Base-by-base conservation (phyloP, 2,888 invertebrate genomes). In the Tachina fera region DNA sequence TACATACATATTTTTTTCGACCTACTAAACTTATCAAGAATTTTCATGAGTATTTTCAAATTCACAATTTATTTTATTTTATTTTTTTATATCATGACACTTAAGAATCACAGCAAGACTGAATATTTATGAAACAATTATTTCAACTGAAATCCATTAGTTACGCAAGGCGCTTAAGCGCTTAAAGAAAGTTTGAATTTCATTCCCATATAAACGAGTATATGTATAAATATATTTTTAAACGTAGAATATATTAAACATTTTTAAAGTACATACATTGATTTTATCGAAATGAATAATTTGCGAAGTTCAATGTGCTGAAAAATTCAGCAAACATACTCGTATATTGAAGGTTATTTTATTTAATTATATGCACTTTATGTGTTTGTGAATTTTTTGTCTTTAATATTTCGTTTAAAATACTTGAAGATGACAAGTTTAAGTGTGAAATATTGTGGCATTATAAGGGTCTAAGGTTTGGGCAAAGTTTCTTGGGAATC, bases 301-400 rank as follows among this genome's bases (percentile, higher is more conserved):
- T 58, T 58, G 63, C 4, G 14, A 63, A n/a, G 74, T 79, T 79
- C 70, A 84, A 70, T 63, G 79, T 75, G 49, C 79, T 79, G 39
- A 39, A 19, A 43, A 43, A 51, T 71, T 60, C 45, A 53, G 58
- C 65, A 83, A 70, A 71, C 65, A 70, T 58, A 77, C 47, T 49
- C 49, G 41, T 43, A 56, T 60, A 82, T 68, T 83, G 78, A 83
- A 83, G 83, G 83, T 75, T 79, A 68, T 47, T 49, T 49, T 63
- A 56, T 49, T 61, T 45, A 53, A 60, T 60, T 78, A 41, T 68
- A 61, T 68, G 31, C 31, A 22, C 41, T 61, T 56, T 53, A 9
- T 22, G 49, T 53, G 4, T 51, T 53, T 11, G n/a, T n/a, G 22
- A 3, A 14, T 60, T 22, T 9, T 31, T 63, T 41, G 3, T 22